A percentile compares a stretch with the other conserved stretches of the same genome.
Conservation (phyloP, 2,888 invertebrate species). For the Cyclophora albipunctata region DNA sequence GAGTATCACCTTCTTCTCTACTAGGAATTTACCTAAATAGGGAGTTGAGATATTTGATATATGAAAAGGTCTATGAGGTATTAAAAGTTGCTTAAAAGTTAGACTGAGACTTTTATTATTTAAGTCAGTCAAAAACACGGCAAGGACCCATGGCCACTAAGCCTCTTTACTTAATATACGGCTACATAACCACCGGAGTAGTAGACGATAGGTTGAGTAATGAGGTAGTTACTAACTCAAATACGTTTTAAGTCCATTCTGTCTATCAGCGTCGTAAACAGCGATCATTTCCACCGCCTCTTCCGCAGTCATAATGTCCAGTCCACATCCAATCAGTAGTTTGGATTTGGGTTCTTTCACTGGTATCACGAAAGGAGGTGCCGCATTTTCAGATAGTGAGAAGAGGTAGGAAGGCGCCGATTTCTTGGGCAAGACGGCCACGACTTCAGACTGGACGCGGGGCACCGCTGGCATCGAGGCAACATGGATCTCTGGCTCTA, state of each 20-base stretch:
- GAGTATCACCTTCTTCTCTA: constrained; percentile 41
- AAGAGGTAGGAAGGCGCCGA: constrained; percentile 59
- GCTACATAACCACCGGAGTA: neutral
- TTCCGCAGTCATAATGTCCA: constrained; percentile 35
- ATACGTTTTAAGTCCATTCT: constrained; percentile 31
- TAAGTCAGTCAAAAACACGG: too few species aligned
- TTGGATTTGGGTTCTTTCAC: constrained; percentile 29
- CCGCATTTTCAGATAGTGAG: constrained; percentile 49
- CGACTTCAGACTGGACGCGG: neutral
- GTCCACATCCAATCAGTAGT: constrained; percentile 29
- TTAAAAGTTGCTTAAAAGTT: too few species aligned
- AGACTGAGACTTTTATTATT: too few species aligned
- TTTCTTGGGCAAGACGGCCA: constrained; percentile 23
- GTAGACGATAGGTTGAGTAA: neutral
- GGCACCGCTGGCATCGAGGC: neutral
- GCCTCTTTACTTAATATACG: too few species aligned
- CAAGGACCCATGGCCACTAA: too few species aligned
- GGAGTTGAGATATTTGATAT: neutral
- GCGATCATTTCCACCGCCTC: constrained; percentile 51
- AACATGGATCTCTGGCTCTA: neutral
- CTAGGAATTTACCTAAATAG: constrained; percentile 37
- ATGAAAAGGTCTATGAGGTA: neutral
- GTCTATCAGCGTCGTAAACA: constrained; percentile 29
- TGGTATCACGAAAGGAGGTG: constrained; percentile 49
- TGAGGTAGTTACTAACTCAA: constrained; percentile 29